Evolutionary conservation across 1,140 invertebrate genomes (phyloP).

Genomic region (Heterodera carotae): DNA sequence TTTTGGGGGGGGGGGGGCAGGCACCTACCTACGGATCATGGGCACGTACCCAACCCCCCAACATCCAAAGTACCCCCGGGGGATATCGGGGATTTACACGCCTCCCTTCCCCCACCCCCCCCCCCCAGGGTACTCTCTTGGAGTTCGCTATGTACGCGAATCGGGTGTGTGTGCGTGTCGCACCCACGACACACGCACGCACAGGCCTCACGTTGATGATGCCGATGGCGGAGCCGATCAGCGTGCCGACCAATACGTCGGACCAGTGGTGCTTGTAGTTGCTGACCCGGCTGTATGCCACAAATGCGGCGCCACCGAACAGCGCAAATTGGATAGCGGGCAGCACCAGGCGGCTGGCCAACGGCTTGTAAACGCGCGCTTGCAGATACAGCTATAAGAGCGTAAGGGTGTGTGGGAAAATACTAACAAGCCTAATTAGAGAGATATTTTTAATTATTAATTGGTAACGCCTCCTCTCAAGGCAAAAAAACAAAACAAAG

Average conservation of each 20-base stretch:
- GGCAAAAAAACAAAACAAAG: no score
- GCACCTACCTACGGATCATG: no score
- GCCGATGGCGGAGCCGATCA: slow-evolving; percentile 72
- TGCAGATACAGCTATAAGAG: slow-evolving; percentile 65
- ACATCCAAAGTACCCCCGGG: background rate
- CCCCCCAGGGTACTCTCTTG: background rate
- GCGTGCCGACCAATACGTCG: slow-evolving; percentile 75
- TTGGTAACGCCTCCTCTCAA: no score
- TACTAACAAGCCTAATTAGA: no score
- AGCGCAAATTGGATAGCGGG: slow-evolving; percentile 62
- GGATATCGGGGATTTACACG: background rate
- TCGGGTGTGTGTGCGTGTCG: background rate
- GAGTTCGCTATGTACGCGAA: background rate
- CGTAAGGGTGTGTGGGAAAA: no score
- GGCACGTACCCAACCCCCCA: no score
- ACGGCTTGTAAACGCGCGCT: slow-evolving; percentile 60
- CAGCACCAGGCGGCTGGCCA: slow-evolving; percentile 54
- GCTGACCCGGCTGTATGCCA: slow-evolving; percentile 71
- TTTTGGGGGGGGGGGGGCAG: no score
- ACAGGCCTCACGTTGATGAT: slow-evolving; percentile 69
- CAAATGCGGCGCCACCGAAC: slow-evolving; percentile 59
- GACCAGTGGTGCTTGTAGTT: slow-evolving; percentile 97
- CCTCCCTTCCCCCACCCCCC: no score
- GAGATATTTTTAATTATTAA: no score
- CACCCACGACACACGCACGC: slow-evolving; percentile 29